Base-by-base conservation (phyloP, 2,888 invertebrate genomes). In the Nipponacmea schrenckii region DNA sequence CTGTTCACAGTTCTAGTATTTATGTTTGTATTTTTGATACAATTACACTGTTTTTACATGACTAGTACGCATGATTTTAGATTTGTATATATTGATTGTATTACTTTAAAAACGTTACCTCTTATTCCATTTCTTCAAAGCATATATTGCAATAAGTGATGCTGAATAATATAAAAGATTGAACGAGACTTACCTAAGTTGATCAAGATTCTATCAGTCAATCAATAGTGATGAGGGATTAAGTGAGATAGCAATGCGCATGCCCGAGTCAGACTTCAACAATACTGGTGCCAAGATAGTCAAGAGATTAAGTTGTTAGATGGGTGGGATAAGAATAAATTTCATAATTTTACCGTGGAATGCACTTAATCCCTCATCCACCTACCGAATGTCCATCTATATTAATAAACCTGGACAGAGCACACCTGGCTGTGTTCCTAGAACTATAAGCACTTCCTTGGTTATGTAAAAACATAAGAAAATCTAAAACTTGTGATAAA, bases 401-500 rank as follows among this genome's bases (percentile, higher is more conserved):
- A 46, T 26, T 45, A 50, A 48, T 50, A 46, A 20, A 20, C 1
- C 2, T 62, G 3, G 66, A 73, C 14, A 65, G 15, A 17, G 26
- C 62, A 39, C 26, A 71, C 56, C 56, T 26, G 17, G 74, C 76
- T 14, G 76, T 75, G n/a, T 75, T 77, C 15, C 67, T 27, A 17
- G 71, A 65, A 67, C 73, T 76, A 27, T 76, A 77, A 44, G 72
- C 50, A 17, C 73, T 24, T 1, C 71, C 50, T 20, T 66, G n/a
- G 14, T 73, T 27, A 71, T 67, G 66, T 20, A 76, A 64, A 1
- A 50, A 15, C 1, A 44, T 26, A 45, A 77, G 50, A 50, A 74
- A 72, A n/a, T 68, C 62, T 27, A 73, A 26, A 26, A 72, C 24
- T 14, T 69, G 24, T 27, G 45, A 56, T 50, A 74, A 44, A 75